Evolutionary conservation across 2,113 vertebrate genomes (phyloP).

Genomic region (Sardina pilchardus): DNA sequence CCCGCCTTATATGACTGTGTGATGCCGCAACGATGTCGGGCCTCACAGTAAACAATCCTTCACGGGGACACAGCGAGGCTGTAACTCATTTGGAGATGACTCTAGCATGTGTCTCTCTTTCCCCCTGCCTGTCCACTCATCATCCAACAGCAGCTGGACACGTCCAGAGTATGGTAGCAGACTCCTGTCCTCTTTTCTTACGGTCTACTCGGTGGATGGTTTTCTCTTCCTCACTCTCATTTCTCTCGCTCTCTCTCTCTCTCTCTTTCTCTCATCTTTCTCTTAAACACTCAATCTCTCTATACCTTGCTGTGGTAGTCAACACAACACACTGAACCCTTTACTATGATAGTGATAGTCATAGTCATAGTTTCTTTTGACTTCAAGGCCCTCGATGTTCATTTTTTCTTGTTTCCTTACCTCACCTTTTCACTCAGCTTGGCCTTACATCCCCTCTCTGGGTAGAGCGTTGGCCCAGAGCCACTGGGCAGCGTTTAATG

Average conservation of each 20-base stretch:
- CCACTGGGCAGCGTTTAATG: background rate
- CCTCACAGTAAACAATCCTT: conserved; percentile 10
- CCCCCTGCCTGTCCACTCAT: conserved; percentile 36
- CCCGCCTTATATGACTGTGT: conserved; percentile 55
- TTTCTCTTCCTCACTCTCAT: background rate
- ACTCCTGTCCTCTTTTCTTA: conserved; percentile 26
- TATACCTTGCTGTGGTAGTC: background rate
- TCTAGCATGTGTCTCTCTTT: conserved; percentile 46
- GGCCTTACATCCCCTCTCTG: background rate
- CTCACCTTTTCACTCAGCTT: background rate
- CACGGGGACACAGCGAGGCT: conserved; percentile 44
- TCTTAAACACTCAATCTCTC: background rate
- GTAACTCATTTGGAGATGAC: conserved; percentile 36
- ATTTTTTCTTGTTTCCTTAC: background rate
- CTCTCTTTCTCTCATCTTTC: conserved; percentile 15
- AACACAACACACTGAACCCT: background rate
- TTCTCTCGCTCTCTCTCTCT: conserved; percentile 6
- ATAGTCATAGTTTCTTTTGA: background rate
- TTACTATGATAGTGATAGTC: background rate
- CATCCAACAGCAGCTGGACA: conserved; percentile 49
- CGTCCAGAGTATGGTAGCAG: conserved; percentile 37
- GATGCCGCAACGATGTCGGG: conserved; percentile 57
- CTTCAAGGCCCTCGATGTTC: background rate
- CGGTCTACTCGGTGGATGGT: background rate
- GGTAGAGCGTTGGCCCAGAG: background rate